Percentiles rank a stretch among this genome's conserved stretches.
Conservation (phyloP, 2,888 invertebrate species). For the Neoaliturus tenellus region DNA sequence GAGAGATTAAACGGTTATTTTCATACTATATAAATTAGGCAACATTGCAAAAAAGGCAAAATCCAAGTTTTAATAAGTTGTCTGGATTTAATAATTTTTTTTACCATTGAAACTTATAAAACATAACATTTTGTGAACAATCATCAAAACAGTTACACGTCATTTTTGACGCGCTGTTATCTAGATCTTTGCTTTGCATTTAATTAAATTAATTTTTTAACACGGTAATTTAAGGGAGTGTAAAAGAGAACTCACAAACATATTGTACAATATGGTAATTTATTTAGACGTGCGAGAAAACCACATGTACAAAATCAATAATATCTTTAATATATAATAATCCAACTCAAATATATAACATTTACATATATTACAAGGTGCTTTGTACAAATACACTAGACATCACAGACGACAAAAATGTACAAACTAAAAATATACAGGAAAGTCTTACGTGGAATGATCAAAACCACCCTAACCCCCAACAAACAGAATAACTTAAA, state of each 20-base stretch:
- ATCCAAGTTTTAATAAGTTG: too few relatives aligned
- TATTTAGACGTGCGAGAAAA: slow-evolving; percentile 38
- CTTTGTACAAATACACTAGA: slow-evolving; percentile 56
- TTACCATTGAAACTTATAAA: too few relatives aligned
- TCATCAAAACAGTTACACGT: too few relatives aligned
- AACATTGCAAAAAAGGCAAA: too few relatives aligned
- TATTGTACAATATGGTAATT: slow-evolving; percentile 49
- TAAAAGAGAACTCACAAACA: background rate
- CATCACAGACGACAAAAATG: slow-evolving; percentile 48
- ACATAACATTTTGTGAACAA: too few relatives aligned
- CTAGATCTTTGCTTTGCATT: too few relatives aligned
- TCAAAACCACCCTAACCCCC: slow-evolving; percentile 10
- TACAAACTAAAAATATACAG: slow-evolving; percentile 32
- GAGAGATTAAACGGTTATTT: too few relatives aligned
- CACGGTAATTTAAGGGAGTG: too few relatives aligned
- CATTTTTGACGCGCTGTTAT: too few relatives aligned
- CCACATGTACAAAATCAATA: slow-evolving; percentile 51
- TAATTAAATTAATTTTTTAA: too few relatives aligned
- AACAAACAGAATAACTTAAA: background rate
- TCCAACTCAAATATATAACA: slow-evolving; percentile 56
- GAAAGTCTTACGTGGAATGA: slow-evolving; percentile 49
- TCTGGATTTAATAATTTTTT: too few relatives aligned
- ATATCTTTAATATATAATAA: slow-evolving; percentile 49
- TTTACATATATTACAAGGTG: slow-evolving; percentile 59
- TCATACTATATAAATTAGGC: too few relatives aligned